Evolutionary conservation across 2,113 vertebrate genomes (phyloP).

Genomic region (rabbit (Oryctolagus cuniculus)): mOryCun1.1 NC_091442.1:97498501-97499000

Average conservation of each 20-base stretch:
- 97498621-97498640: not conserved
- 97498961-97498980: not conserved
- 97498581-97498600: not conserved
- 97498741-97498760: not conserved
- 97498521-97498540: not conserved
- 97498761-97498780: not conserved
- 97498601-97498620: not conserved
- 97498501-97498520: conserved; percentile 50
- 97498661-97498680: conserved; percentile 10
- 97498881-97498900: not conserved
- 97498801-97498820: not conserved
- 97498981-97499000: not conserved
- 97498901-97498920: not conserved
- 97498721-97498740: not conserved
- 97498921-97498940: not conserved
- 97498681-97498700: not conserved
- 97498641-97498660: not conserved
- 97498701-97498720: not conserved
- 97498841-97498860: not conserved
- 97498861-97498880: not conserved
- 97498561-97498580: conserved; percentile 34
- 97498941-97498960: not conserved
- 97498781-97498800: not conserved
- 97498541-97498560: conserved; percentile 38
- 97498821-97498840: not conserved